Evolutionary conservation across 2,888 invertebrate species (phyloP).

Genomic region (Ceriagrion tenellum): DNA sequence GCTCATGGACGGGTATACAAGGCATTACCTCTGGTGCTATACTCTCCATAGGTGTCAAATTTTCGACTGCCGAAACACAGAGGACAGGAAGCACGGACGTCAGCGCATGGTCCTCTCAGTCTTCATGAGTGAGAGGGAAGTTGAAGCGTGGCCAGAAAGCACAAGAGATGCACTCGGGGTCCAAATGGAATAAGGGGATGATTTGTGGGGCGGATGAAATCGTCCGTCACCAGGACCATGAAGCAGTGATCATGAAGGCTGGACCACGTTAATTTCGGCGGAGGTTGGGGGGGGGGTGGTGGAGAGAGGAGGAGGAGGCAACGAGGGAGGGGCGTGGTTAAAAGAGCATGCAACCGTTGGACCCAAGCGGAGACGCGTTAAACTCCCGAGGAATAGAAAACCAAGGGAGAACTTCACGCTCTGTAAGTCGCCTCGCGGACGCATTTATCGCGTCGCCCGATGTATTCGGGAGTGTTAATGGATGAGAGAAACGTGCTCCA

Average conservation of each 20-base stretch:
- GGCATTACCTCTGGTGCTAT: no score
- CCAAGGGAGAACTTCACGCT: not conserved
- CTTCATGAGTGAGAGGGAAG: not conserved
- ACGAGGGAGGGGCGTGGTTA: not conserved
- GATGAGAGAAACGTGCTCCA: not conserved
- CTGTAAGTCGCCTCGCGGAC: not conserved
- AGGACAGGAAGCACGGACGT: not conserved
- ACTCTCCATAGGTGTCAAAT: not conserved
- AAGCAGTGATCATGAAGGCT: not conserved
- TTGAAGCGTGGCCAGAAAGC: not conserved
- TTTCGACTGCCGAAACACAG: not conserved
- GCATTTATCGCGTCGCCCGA: not conserved
- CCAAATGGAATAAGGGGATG: not conserved
- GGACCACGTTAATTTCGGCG: not conserved
- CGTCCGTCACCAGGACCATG: not conserved
- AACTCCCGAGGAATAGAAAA: not conserved
- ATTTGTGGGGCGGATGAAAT: not conserved
- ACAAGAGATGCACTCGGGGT: not conserved
- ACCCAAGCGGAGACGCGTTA: not conserved
- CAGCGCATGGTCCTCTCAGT: not conserved
- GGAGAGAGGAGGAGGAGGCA: not conserved
- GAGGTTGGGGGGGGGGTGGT: not conserved
- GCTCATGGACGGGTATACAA: no score
- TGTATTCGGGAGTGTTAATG: not conserved
- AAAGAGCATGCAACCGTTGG: slow-evolving; percentile 17